Evolutionary conservation across 2,113 vertebrate genomes (phyloP).

Genomic region (Tamias sibiricus): DNA sequence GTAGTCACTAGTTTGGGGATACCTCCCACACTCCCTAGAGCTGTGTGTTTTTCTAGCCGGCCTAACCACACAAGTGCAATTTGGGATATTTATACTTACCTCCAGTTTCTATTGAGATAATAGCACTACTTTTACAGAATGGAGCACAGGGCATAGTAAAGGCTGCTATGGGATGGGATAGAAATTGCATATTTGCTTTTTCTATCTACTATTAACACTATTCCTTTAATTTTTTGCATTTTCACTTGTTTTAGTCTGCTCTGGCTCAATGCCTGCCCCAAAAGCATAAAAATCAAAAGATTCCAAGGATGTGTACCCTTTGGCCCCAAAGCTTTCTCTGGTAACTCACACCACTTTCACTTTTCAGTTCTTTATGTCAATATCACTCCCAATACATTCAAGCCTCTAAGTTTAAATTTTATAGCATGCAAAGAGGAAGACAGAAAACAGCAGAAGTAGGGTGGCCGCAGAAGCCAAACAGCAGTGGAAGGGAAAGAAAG

Average conservation of each 20-base stretch:
- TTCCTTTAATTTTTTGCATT: conserved; percentile 68
- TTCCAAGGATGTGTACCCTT: conserved; percentile 33
- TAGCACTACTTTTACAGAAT: conserved; percentile 60
- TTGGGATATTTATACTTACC: conserved; percentile 79
- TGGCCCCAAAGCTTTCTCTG: conserved; percentile 60
- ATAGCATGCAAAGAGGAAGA: background rate
- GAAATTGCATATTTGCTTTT: background rate
- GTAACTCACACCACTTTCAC: conserved; percentile 38
- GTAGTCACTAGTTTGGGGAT: conserved; percentile 84
- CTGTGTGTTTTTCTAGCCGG: conserved; percentile 72
- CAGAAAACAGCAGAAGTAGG: background rate
- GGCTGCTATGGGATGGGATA: background rate
- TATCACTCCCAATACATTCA: background rate
- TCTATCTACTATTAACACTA: conserved; percentile 60
- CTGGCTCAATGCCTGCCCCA: conserved; percentile 65
- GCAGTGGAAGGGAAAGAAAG: background rate
- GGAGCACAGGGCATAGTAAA: background rate
- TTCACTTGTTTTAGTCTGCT: conserved; percentile 63
- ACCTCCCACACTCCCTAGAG: conserved; percentile 82
- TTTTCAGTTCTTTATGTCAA: conserved; percentile 67
- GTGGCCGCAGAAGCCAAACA: background rate
- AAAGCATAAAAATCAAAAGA: conserved; percentile 65
- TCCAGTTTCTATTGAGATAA: conserved; percentile 68
- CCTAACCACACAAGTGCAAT: conserved; percentile 72
- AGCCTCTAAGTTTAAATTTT: background rate